phyloP scores from a whole-genome alignment of 2,113 vertebrate genomes.

The Erinaceus europaeus region DNA sequence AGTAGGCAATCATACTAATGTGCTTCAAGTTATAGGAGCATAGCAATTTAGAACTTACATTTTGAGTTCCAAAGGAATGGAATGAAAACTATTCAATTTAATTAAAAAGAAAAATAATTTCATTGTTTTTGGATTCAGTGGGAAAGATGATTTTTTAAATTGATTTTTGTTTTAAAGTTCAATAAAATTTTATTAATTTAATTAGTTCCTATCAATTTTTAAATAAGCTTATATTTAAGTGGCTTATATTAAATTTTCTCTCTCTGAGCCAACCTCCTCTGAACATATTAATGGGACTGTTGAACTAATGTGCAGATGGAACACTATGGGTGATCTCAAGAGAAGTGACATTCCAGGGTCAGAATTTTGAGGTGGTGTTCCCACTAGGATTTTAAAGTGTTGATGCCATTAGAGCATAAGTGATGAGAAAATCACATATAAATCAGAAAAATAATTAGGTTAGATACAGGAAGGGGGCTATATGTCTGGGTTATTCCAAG shows the following conservation, averaged over 20 bases:
- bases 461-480: neutral
- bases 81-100: slow-evolving; percentile 45
- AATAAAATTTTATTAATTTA: slow-evolving; percentile 74
- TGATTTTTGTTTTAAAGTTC: slow-evolving; percentile 65
- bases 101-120: slow-evolving; percentile 53
- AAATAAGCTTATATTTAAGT: slow-evolving; percentile 60
- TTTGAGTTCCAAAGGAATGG: slow-evolving; percentile 2
- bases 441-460: neutral
- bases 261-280: neutral
- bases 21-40: neutral
- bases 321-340: neutral
- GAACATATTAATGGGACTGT: neutral
- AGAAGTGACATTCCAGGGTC: neutral
- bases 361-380: neutral
- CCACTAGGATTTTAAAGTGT: neutral
- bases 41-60: neutral
- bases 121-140: slow-evolving; percentile 47
- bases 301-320: neutral
- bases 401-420: neutral
- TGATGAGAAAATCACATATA: neutral
- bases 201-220: slow-evolving; percentile 74
- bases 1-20: neutral
- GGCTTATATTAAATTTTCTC: slow-evolving; percentile 58
- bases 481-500: neutral
- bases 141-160: slow-evolving; percentile 24